Evolutionary conservation across 2,888 invertebrate genomes (phyloP).

Genomic region (Caenorhabditis sp.): DNA sequence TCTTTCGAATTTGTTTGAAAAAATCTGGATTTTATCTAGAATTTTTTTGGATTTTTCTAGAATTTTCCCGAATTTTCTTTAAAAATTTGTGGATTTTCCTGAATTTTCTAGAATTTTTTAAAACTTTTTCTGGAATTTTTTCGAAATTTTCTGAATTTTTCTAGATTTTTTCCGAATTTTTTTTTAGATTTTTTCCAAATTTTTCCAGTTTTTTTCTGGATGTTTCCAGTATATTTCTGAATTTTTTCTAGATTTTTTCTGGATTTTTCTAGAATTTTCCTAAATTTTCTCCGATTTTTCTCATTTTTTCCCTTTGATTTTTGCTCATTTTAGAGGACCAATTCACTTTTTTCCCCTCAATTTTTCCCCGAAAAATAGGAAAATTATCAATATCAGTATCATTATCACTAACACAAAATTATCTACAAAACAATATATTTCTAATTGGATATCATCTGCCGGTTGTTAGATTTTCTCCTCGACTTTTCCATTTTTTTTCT

Average conservation of each 20-base stretch:
- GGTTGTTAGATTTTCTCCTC: conserved; percentile 33
- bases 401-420: background rate
- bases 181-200: no score
- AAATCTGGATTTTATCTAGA: background rate
- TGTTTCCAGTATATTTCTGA: background rate
- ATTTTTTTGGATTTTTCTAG: background rate
- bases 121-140: background rate
- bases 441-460: conserved; percentile 27
- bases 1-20: background rate
- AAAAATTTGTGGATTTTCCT: background rate
- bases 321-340: background rate
- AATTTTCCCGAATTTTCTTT: background rate
- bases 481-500: background rate
- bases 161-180: background rate
- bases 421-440: background rate
- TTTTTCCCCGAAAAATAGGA: background rate
- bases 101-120: background rate
- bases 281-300: background rate
- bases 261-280: background rate
- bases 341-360: background rate
- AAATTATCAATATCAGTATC: no score
- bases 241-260: background rate
- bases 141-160: background rate
- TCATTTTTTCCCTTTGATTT: background rate
- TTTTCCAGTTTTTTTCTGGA: background rate